Evolutionary conservation across 2,113 vertebrate genomes (phyloP).

Genomic region (Coptodon bakossiorum): DNA sequence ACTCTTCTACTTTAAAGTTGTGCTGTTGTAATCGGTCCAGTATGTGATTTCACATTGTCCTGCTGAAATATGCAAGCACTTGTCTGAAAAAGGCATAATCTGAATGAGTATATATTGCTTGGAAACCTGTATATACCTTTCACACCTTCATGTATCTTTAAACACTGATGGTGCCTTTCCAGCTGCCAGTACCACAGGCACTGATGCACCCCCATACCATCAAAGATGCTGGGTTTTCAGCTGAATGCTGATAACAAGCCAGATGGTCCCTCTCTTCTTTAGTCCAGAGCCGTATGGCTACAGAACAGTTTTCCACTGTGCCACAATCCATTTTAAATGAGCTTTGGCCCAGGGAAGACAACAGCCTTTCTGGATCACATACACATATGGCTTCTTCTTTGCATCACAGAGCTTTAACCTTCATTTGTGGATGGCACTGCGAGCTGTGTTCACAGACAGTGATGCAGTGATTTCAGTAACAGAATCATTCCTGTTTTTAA

Average conservation of each 20-base stretch:
- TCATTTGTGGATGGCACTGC: not conserved
- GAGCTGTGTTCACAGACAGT: not conserved
- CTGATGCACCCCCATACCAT: not conserved
- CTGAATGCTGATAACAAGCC: not conserved
- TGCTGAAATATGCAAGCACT: not conserved
- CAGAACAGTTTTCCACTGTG: not conserved
- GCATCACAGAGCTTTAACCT: not conserved
- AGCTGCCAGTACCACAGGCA: not conserved
- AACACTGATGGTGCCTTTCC: not conserved
- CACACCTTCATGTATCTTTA: not conserved
- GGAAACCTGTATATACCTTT: not conserved
- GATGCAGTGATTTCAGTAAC: not conserved
- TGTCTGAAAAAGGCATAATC: not conserved
- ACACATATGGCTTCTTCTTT: not conserved
- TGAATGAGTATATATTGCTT: not conserved
- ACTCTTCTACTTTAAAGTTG: not conserved
- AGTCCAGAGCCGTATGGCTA: not conserved
- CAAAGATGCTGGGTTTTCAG: not conserved
- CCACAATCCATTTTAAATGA: not conserved
- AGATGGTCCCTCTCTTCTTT: not conserved
- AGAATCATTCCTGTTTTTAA: not conserved
- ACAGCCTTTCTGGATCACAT: not conserved
- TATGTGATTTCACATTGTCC: not conserved
- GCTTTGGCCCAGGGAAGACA: not conserved
- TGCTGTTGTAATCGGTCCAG: not conserved